Conservation (phyloP, 1,140 invertebrate species). For the Drosophila ananassae region DNA sequence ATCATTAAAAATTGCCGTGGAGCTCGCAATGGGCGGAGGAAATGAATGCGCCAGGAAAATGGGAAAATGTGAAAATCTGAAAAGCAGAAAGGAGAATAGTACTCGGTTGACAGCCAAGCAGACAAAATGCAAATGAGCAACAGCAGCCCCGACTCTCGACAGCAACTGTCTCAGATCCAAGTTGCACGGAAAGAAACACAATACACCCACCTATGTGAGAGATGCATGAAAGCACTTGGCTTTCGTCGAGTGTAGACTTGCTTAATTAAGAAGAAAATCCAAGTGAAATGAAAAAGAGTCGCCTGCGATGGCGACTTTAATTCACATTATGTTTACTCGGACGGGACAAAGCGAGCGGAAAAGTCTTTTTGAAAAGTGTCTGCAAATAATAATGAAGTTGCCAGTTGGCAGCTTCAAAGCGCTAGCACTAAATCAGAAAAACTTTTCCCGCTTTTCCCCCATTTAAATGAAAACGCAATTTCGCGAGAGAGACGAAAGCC, state of each 20-base stretch:
- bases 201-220: not conserved
- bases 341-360: constrained; percentile 32
- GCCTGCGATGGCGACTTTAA: constrained; percentile 29
- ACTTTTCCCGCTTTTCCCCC: constrained; percentile 52
- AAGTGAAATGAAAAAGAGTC: constrained; percentile 25
- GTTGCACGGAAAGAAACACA: constrained; percentile 22
- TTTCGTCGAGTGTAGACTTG: constrained; percentile 20
- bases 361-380: constrained; percentile 50
- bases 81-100: constrained; percentile 23
- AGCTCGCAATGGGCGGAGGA: constrained; percentile 36
- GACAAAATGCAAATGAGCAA: constrained; percentile 77
- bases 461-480: constrained; percentile 81
- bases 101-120: constrained; percentile 41
- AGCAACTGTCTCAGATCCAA: constrained; percentile 1
- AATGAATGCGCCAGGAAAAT: constrained; percentile 52
- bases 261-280: constrained; percentile 76
- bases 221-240: not conserved
- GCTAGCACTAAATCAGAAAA: constrained; percentile 51
- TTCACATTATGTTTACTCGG: constrained; percentile 34
- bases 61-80: constrained; percentile 14
- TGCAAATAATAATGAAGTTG: constrained; percentile 66
- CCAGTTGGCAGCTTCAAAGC: constrained; percentile 44
- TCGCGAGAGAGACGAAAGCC: constrained; percentile 25
- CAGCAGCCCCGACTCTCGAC: constrained; percentile 16
- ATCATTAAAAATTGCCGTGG: constrained; percentile 77